These are phyloP conservation scores for Gobiocypris rarus DNA, from an alignment of 2,113 vertebrate genomes.

Conservation along the genomic window DNA sequence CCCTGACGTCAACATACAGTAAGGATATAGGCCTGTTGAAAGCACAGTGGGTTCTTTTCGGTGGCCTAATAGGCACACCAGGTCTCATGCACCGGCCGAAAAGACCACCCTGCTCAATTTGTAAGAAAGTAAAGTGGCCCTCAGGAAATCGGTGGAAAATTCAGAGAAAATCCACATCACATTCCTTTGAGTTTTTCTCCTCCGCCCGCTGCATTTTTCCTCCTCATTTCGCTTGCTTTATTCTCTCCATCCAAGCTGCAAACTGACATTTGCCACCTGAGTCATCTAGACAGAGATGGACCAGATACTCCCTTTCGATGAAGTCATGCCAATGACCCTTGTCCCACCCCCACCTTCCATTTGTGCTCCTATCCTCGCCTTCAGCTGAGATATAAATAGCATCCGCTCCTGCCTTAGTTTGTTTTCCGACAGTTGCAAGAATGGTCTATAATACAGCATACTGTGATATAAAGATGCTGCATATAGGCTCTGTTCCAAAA, in stretches of 20 bases:
- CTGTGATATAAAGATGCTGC: constrained; percentile 4
- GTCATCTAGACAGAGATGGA: constrained; percentile 50
- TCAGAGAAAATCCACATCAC: neutral
- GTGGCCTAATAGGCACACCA: constrained; percentile 65
- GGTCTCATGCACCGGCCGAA: constrained; percentile 26
- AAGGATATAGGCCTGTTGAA: constrained; percentile 40
- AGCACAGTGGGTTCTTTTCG: constrained; percentile 52
- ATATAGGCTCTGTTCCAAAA: constrained; percentile 6
- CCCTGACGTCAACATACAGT: constrained; percentile 57
- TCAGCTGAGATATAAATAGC: constrained; percentile 19
- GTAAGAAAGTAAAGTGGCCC: constrained; percentile 43
- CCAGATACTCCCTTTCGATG: constrained; percentile 50
- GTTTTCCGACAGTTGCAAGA: constrained; percentile 22
- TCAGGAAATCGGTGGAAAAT: constrained; percentile 46
- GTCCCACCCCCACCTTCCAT: neutral
- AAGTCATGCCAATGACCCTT: constrained; percentile 54
- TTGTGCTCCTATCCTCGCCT: constrained; percentile 31
- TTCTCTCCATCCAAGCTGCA: constrained; percentile 35
- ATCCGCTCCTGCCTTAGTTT: constrained; percentile 27
- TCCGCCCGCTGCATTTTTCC: neutral
- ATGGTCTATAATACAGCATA: constrained; percentile 22
- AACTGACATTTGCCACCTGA: constrained; percentile 59
- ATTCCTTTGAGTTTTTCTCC: neutral
- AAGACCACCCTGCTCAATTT: constrained; percentile 49
- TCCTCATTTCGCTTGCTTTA: constrained; percentile 26